A percentile compares a stretch with the other conserved stretches of the same genome.
Evolutionary conservation across 2,113 vertebrate genomes (phyloP).

Genomic region (Rhynchomys soricoides): DNA sequence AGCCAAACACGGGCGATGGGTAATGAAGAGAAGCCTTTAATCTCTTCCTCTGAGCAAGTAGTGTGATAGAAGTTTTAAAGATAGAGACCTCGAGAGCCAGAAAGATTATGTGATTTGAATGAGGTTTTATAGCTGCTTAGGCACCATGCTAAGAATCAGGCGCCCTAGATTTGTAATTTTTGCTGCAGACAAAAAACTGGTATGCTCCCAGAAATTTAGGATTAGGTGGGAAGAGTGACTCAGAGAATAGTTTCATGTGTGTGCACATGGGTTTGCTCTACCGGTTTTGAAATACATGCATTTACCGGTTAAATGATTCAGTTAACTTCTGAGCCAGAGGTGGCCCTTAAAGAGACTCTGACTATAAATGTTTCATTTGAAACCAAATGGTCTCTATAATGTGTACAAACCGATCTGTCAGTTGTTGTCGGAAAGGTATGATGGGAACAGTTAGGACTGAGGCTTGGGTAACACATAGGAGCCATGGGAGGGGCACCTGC

Average conservation of each 20-base stretch:
- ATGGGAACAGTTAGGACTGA: background rate
- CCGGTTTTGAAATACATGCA: background rate
- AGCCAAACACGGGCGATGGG: background rate
- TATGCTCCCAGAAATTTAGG: background rate
- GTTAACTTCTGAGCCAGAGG: background rate
- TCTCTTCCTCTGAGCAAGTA: background rate
- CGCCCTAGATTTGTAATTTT: background rate
- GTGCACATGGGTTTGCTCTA: no score
- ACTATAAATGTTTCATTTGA: slow-evolving; percentile 29
- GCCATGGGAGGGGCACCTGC: background rate
- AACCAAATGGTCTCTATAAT: slow-evolving; percentile 1
- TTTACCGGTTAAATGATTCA: background rate
- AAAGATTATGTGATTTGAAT: slow-evolving; percentile 33
- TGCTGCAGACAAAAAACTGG: background rate
- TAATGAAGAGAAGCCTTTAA: slow-evolving; percentile 38
- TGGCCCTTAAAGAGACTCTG: background rate
- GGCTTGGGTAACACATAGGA: background rate
- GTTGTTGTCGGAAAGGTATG: background rate
- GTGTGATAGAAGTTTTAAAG: slow-evolving; percentile 38
- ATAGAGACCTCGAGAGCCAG: background rate
- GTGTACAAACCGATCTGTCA: background rate
- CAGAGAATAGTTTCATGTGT: background rate
- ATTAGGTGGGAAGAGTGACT: background rate
- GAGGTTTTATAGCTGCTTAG: slow-evolving; percentile 35
- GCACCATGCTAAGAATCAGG: background rate